These are phyloP conservation scores for Dascyllus trimaculatus DNA, from an alignment of 2,113 vertebrate genomes.

Conservation along the genomic window DNA sequence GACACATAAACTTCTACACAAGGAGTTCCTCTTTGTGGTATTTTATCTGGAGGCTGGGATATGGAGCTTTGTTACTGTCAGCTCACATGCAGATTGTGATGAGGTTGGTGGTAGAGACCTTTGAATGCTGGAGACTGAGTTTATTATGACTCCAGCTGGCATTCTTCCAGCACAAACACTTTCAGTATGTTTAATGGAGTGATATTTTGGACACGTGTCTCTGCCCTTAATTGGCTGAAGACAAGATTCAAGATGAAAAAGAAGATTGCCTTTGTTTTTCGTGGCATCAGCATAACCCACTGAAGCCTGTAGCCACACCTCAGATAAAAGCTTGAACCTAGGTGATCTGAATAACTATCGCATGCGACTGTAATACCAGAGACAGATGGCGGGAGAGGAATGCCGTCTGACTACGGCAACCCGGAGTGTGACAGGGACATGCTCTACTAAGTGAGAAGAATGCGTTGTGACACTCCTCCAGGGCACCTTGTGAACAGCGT, in stretches of 20 bases:
- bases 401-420: constrained; percentile 71
- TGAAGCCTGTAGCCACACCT: not conserved
- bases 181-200: constrained; percentile 18
- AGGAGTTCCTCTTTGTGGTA: constrained; percentile 60
- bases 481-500: constrained; percentile 76
- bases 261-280: constrained; percentile 1
- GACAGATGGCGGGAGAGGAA: constrained; percentile 72
- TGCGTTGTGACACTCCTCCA: constrained; percentile 73
- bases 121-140: constrained; percentile 7
- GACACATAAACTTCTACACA: constrained; percentile 28
- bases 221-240: constrained; percentile 8
- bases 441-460: constrained; percentile 73
- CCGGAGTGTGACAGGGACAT: constrained; percentile 74
- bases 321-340: constrained; percentile 22
- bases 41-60: constrained; percentile 4
- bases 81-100: not conserved
- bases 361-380: constrained; percentile 41
- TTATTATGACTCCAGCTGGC: constrained; percentile 19
- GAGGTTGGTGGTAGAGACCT: not conserved
- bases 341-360: constrained; percentile 53
- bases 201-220: constrained; percentile 5
- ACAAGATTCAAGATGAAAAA: constrained; percentile 14
- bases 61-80: not conserved
- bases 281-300: constrained; percentile 7
- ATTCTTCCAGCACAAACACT: constrained; percentile 19